Evolutionary conservation across 1,140 invertebrate species (phyloP).

Genomic region (Pemphigus obesinymphae): DNA sequence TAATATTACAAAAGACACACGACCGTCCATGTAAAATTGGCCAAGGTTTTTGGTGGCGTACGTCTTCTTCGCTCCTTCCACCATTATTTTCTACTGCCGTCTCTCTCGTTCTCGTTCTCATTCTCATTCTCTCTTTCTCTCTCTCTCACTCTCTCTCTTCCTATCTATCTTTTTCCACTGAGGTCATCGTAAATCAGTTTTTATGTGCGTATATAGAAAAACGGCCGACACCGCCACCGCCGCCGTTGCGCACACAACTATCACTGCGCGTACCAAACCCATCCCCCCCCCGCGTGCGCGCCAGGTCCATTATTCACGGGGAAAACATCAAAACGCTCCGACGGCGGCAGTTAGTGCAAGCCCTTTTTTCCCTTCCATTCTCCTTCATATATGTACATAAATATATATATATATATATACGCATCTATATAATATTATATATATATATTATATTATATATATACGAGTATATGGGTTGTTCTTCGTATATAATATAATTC

Average conservation of each 20-base stretch:
- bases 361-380: not conserved
- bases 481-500: constrained; percentile 3
- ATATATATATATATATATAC: not conserved
- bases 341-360: constrained; percentile 27
- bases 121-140: not conserved
- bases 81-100: not conserved
- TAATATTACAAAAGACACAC: not conserved
- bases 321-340: constrained; percentile 33
- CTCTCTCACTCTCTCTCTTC: not conserved
- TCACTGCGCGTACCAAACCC: too few species aligned
- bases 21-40: not conserved
- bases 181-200: constrained; percentile 41
- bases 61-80: not conserved
- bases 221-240: not conserved
- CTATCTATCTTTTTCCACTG: not conserved
- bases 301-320: constrained; percentile 30
- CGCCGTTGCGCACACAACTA: constrained; percentile 16
- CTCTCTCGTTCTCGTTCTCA: not conserved
- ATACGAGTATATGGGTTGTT: not conserved
- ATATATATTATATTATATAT: too few species aligned
- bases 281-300: not conserved
- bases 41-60: not conserved
- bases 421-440: too few species aligned
- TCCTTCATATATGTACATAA: not conserved
- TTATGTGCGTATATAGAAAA: constrained; percentile 37